Percentiles rank a stretch among this genome's conserved stretches.
Conservation (phyloP, 1,140 invertebrate genomes). For the Dendroctonus ponderosae region DNA sequence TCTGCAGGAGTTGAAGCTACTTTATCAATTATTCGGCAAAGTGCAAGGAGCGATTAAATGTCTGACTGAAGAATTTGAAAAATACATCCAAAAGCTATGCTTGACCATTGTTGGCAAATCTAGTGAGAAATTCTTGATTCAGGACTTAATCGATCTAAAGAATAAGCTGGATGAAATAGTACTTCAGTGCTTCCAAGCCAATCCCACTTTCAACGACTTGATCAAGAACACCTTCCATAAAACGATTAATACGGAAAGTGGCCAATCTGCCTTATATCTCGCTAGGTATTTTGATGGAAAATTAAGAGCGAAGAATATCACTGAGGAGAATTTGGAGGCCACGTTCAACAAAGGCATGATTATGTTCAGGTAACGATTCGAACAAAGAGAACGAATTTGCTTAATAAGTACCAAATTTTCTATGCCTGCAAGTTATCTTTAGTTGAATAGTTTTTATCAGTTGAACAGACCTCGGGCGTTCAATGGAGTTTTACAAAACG, state of each 20-base stretch:
- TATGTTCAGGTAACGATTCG: constrained; percentile 63
- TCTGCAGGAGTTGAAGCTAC: constrained; percentile 75
- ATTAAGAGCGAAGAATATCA: constrained; percentile 91
- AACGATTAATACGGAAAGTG: constrained; percentile 94
- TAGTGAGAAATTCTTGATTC: constrained; percentile 96
- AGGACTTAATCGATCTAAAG: constrained; percentile 94
- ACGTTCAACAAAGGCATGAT: constrained; percentile 98
- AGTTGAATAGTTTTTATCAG: too few relatives aligned
- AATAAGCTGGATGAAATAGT: constrained; percentile 95
- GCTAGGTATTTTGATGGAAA: constrained; percentile 64
- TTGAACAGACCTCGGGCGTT: too few relatives aligned
- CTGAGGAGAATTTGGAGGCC: constrained; percentile 93
- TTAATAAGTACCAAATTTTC: too few relatives aligned
- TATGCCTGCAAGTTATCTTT: too few relatives aligned
- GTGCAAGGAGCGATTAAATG: constrained; percentile 87
- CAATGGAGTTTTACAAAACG: too few relatives aligned
- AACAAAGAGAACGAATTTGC: too few relatives aligned
- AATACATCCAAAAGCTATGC: constrained; percentile 93
- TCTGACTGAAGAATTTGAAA: constrained; percentile 84
- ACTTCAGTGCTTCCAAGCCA: constrained; percentile 82
- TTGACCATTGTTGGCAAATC: constrained; percentile 92
- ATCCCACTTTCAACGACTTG: constrained; percentile 90
- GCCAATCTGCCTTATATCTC: constrained; percentile 96
- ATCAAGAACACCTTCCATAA: constrained; percentile 94
- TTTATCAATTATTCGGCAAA: constrained; percentile 84